Conservation (phyloP, 2,888 invertebrate species). For the Callyntrura sp. region DNA sequence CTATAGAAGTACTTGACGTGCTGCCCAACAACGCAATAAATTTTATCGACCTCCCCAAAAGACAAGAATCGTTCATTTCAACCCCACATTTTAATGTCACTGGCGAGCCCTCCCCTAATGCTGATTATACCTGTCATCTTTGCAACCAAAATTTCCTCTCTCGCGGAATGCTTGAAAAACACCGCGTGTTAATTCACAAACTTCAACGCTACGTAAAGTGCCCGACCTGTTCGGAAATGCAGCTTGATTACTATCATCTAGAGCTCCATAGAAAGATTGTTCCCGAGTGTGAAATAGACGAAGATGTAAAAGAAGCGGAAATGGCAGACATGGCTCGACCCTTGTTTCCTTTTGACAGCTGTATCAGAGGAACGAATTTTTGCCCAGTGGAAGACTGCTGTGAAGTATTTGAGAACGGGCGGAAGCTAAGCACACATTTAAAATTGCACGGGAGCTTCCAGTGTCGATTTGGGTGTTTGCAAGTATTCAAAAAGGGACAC, state of each 20-base stretch:
- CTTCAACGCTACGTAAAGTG: constrained; percentile 30
- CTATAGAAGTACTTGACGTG: too few relatives aligned
- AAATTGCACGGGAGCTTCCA: constrained; percentile 26
- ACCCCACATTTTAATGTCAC: too few relatives aligned
- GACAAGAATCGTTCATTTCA: too few relatives aligned
- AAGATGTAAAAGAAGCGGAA: background rate
- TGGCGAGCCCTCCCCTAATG: too few relatives aligned
- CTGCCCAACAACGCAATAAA: too few relatives aligned
- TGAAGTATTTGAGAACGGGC: constrained; percentile 35
- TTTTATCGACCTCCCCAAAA: too few relatives aligned
- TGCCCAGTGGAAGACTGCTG: constrained; percentile 14
- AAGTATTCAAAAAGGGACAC: constrained; percentile 27
- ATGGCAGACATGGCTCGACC: constrained; percentile 34
- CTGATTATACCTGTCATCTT: too few relatives aligned
- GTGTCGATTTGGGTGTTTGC: background rate
- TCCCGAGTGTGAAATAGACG: background rate
- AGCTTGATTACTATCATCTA: background rate
- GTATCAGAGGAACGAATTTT: background rate
- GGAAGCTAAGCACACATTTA: background rate
- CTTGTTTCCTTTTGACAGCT: background rate
- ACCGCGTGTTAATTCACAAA: constrained; percentile 17
- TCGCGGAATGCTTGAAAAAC: constrained; percentile 37
- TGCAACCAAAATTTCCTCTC: background rate
- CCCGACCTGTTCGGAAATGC: constrained; percentile 16
- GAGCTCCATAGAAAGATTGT: background rate